A percentile compares a stretch with the other conserved stretches of the same genome.
These are phyloP conservation scores for Rhopilema esculentum DNA, from an alignment of 30 jellyfish, hydroid and myxozoan genomes.

Conservation along the genomic window DNA sequence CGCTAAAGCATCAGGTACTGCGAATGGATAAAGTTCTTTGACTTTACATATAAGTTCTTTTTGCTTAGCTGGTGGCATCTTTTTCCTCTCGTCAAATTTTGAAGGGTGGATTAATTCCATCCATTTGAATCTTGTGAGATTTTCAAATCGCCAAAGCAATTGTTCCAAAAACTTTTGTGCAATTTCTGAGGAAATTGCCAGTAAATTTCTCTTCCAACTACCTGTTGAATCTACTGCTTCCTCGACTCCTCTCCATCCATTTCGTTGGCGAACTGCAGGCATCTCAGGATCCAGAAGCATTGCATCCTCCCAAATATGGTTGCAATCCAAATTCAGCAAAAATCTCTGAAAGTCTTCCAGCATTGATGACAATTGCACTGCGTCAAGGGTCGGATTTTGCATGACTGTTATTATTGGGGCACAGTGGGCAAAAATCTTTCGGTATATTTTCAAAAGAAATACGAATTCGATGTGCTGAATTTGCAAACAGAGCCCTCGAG, in stretches of 20 bases:
- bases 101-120: slow-evolving; percentile 63
- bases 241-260: slow-evolving; percentile 64
- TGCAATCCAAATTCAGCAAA: slow-evolving; percentile 12
- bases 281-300: slow-evolving; percentile 42
- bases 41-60: slow-evolving; percentile 20
- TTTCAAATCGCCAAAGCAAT: slow-evolving; percentile 49
- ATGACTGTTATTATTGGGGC: slow-evolving; percentile 42
- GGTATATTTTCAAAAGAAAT: slow-evolving; percentile 13
- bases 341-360: slow-evolving; percentile 30
- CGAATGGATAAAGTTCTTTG: slow-evolving; percentile 21
- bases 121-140: slow-evolving; percentile 52
- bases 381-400: slow-evolving; percentile 58
- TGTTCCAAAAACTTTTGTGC: slow-evolving; percentile 25
- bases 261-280: slow-evolving; percentile 38
- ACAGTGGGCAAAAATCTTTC: slow-evolving; percentile 46
- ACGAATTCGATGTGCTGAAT: slow-evolving; percentile 48
- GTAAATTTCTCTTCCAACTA: slow-evolving; percentile 32
- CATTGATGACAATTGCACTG: slow-evolving; percentile 32
- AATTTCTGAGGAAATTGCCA: slow-evolving; percentile 18
- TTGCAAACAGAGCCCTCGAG: slow-evolving; percentile 63
- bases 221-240: slow-evolving; percentile 40
- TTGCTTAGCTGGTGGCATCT: slow-evolving; percentile 26
- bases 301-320: slow-evolving; percentile 54
- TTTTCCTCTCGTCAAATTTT: slow-evolving; percentile 43
- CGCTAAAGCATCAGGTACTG: slow-evolving; percentile 22